phyloP scores from a whole-genome alignment of 2,113 vertebrate genomes.

The Panthera uncia region DNA sequence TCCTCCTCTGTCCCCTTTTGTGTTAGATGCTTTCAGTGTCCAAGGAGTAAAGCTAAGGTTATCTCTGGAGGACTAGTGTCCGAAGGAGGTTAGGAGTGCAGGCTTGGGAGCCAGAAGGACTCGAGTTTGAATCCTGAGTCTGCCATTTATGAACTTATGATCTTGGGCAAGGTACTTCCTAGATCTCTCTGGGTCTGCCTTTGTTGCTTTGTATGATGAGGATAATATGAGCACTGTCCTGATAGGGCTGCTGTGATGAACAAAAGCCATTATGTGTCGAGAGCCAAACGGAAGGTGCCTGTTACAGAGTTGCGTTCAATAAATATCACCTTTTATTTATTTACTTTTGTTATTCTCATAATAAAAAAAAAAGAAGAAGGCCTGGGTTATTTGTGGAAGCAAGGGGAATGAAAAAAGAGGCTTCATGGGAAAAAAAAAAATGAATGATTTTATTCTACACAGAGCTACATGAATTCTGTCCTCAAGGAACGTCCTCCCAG shows the following conservation, averaged over 20 bases:
- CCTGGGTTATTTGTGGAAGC: background rate
- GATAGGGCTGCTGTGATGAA: background rate
- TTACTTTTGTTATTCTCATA: background rate
- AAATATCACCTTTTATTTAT: slow-evolving; percentile 29
- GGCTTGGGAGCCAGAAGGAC: background rate
- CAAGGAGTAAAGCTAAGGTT: background rate
- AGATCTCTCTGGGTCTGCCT: background rate
- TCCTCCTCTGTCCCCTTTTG: background rate
- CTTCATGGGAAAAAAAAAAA: background rate
- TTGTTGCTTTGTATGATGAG: background rate
- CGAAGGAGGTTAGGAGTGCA: background rate
- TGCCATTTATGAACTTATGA: background rate
- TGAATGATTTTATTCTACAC: slow-evolving; percentile 17
- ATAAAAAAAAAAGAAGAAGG: background rate
- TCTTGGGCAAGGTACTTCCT: background rate
- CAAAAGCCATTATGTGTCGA: background rate
- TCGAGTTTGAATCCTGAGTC: background rate
- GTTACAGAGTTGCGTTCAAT: background rate
- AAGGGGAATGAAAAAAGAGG: slow-evolving; percentile 9
- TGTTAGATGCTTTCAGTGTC: background rate
- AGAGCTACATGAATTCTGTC: background rate
- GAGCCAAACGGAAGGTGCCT: background rate
- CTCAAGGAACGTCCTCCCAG: slow-evolving; percentile 7
- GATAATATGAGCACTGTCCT: background rate
- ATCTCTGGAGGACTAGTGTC: background rate